Evolutionary conservation across 2,797 vertebrate genomes (phyloP).

Genomic region (Trematocara caparti): DNA sequence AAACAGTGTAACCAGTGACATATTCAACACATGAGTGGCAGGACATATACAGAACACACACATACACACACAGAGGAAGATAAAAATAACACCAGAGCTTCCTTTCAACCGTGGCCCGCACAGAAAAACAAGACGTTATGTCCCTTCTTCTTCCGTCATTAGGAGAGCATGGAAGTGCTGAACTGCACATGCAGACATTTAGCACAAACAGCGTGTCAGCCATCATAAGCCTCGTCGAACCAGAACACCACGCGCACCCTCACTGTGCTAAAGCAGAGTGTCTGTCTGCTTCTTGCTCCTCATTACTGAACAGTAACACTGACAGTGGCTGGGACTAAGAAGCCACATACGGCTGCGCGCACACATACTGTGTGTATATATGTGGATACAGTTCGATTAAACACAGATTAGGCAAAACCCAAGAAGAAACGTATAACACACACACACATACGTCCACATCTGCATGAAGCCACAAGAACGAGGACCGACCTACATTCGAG

Average conservation of each 20-base stretch:
- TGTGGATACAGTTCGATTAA: not conserved
- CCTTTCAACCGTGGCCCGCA: not conserved
- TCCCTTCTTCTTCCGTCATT: constrained; percentile 40
- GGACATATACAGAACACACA: not conserved
- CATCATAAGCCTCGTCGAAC: constrained; percentile 21
- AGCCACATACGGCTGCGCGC: not conserved
- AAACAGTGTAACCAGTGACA: constrained; percentile 11
- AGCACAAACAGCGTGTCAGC: constrained; percentile 17
- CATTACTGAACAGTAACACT: constrained; percentile 42
- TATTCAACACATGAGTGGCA: not conserved
- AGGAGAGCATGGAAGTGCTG: constrained; percentile 3
- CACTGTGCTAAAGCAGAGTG: constrained; percentile 20
- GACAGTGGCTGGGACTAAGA: constrained; percentile 18
- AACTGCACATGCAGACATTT: constrained; percentile 17
- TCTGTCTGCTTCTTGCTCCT: constrained; percentile 38
- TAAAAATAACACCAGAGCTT: not conserved
- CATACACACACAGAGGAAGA: not conserved
- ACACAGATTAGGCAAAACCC: not conserved
- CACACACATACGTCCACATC: not conserved
- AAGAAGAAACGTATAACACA: constrained; percentile 1
- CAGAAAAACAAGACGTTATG: constrained; percentile 27
- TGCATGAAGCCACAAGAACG: constrained; percentile 4
- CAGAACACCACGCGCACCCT: constrained; percentile 39
- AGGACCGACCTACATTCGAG: not conserved
- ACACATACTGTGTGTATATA: not conserved